Evolutionary conservation across 2,888 invertebrate species (phyloP), one percentile per base, ranked within the genome.

Genomic region (Dendrolimus houi): DNA sequence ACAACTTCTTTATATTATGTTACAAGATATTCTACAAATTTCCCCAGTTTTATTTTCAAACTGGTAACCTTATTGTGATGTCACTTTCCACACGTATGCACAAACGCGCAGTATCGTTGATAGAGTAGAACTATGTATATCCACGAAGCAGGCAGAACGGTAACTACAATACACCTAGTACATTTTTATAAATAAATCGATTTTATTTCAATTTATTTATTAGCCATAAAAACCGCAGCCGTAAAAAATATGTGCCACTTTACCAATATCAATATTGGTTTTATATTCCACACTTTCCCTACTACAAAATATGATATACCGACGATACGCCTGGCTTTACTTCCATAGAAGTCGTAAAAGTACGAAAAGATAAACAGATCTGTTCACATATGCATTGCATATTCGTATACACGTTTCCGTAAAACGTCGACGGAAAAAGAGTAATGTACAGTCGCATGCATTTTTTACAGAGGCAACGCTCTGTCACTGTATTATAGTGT

Each of bases 361-460:
- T 62, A 55, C 12, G 55, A 47, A 53, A 59, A 63, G 64, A 59
- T 56, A 55, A 41, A 41, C 55, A 53, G 54, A 58, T 63, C 59
- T 62, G 54, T 59, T 67, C 61, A 62, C 64, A 62, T 64, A 65
- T 67, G 65, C 69, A 62, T 70, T 70, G 67, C 67, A 70, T 70
- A 66, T 67, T 69, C 66, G 61, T 58, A 58, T 61, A 62, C 69
- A 66, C 69, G 66, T 67, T 56, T 66, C 64, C 47, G 63, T 68
- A 61, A 64, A 71, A 74, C 70, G 65, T 66, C 62, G 68, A 65
- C 62, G 60, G 62, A 60, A 62, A 70, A 71, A 74, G 74, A 77
- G 72, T 75, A 74, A 77, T 75, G 74, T 71, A 72, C 60, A 64
- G 67, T 66, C 65, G 64, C 64, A 64, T 69, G 74, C 72, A 74